These are phyloP conservation scores for Copidosoma aretas DNA, from an alignment of 2,888 invertebrate species.

Conservation along the genomic window DNA sequence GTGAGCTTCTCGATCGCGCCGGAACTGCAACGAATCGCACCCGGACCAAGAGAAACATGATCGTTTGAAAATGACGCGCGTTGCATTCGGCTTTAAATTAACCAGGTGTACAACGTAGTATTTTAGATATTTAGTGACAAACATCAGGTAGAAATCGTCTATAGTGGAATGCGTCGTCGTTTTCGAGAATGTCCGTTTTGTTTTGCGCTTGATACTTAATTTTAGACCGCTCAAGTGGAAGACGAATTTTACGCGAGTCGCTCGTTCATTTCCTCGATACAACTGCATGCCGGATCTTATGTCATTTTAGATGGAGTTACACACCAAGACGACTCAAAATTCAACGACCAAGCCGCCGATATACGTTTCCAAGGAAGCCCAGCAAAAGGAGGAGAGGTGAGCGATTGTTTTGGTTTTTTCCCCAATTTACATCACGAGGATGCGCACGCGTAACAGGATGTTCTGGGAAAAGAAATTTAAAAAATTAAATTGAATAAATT, in stretches of 20 bases:
- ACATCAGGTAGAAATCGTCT: too few relatives aligned
- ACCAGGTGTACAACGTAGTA: too few relatives aligned
- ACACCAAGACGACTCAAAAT: slow-evolving; percentile 50
- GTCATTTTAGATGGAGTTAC: slow-evolving; percentile 58
- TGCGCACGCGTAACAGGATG: not conserved
- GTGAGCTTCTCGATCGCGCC: too few relatives aligned
- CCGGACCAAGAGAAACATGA: too few relatives aligned
- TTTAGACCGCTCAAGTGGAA: not conserved
- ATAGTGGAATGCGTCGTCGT: too few relatives aligned
- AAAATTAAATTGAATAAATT: not conserved
- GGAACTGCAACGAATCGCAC: too few relatives aligned
- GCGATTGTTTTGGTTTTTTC: slow-evolving; percentile 15
- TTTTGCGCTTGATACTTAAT: not conserved
- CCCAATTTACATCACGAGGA: not conserved
- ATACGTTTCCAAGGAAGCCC: slow-evolving; percentile 49
- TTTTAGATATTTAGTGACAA: too few relatives aligned
- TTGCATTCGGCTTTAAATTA: too few relatives aligned
- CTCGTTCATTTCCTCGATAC: not conserved
- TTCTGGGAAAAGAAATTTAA: slow-evolving; percentile 14
- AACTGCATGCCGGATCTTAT: not conserved
- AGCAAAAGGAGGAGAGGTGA: slow-evolving; percentile 55
- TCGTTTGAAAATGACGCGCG: too few relatives aligned
- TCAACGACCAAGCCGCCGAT: slow-evolving; percentile 48
- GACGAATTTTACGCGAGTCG: not conserved
- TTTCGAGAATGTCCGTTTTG: not conserved